A percentile compares a stretch with the other conserved stretches of the same genome.
These are phyloP conservation scores for Ephialtes manifestator DNA, from an alignment of 2,888 invertebrate genomes.

Conservation along the genomic window DNA sequence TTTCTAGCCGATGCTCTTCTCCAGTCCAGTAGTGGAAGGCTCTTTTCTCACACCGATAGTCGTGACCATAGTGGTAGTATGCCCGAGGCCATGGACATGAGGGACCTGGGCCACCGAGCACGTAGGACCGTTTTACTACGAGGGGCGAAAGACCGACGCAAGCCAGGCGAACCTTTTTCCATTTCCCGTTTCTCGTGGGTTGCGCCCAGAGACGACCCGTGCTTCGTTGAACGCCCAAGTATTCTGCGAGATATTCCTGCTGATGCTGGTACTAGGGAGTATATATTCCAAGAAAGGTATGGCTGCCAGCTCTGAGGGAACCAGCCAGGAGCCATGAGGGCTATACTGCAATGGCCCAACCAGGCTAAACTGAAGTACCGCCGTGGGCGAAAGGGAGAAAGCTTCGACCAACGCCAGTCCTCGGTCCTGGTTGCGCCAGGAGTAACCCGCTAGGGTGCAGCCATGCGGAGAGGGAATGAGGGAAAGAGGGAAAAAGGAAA, in stretches of 20 bases:
- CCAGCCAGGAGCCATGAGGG: slow-evolving; percentile 56
- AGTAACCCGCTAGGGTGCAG: slow-evolving; percentile 53
- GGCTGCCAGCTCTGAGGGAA: slow-evolving; percentile 37
- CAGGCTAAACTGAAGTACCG: slow-evolving; percentile 63
- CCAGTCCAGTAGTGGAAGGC: slow-evolving; percentile 15
- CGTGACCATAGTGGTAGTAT: slow-evolving; percentile 8
- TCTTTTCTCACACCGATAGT: slow-evolving; percentile 25
- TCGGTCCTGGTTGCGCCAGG: slow-evolving; percentile 54
- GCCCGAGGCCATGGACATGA: slow-evolving; percentile 55
- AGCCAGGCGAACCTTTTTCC: slow-evolving; percentile 55
- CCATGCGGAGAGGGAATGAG: slow-evolving; percentile 58
- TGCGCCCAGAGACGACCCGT: slow-evolving; percentile 45
- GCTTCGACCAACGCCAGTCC: slow-evolving; percentile 53
- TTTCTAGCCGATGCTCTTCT: slow-evolving; percentile 47
- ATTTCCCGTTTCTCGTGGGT: slow-evolving; percentile 61
- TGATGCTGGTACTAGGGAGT: slow-evolving; percentile 50
- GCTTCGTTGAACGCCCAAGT: slow-evolving; percentile 39
- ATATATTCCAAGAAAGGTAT: slow-evolving; percentile 55
- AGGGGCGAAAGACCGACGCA: slow-evolving; percentile 34
- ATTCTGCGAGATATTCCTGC: slow-evolving; percentile 59
- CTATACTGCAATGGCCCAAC: slow-evolving; percentile 51
- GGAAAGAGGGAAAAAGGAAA: slow-evolving; percentile 67
- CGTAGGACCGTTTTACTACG: slow-evolving; percentile 62
- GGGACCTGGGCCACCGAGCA: slow-evolving; percentile 50
- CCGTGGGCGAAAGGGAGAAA: slow-evolving; percentile 62